A percentile compares a stretch with the other conserved stretches of the same genome.
phyloP scores from a whole-genome alignment of 1,140 invertebrate species.

The Trachymyrmex cornetzi region DNA sequence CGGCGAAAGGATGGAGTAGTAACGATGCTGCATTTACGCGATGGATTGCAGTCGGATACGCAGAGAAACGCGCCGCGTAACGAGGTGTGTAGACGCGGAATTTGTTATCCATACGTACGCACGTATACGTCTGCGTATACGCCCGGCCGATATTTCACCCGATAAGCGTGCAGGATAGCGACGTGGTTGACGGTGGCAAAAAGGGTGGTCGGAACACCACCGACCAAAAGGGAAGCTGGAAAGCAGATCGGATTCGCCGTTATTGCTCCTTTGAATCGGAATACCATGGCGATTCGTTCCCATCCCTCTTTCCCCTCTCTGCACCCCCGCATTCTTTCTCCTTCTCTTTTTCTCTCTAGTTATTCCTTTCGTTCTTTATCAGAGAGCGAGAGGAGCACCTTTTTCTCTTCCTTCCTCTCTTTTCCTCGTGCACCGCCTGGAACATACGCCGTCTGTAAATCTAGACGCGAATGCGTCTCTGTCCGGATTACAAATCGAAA shows the following conservation, averaged over 20 bases:
- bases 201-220: slow-evolving; percentile 55
- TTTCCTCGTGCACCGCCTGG: slow-evolving; percentile 25
- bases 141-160: slow-evolving; percentile 75
- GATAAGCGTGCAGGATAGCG: slow-evolving; percentile 74
- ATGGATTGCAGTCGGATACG: slow-evolving; percentile 40
- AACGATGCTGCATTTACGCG: slow-evolving; percentile 6
- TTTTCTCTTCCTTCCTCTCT: slow-evolving; percentile 52
- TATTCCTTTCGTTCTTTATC: slow-evolving; percentile 49
- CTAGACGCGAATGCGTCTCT: slow-evolving; percentile 81
- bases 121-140: not conserved
- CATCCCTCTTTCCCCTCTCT: slow-evolving; percentile 9
- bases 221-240: slow-evolving; percentile 61
- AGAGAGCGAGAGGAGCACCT: slow-evolving; percentile 16
- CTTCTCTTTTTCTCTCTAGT: not conserved
- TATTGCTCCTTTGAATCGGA: slow-evolving; percentile 82
- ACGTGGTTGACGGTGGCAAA: slow-evolving; percentile 73
- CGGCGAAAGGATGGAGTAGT: not conserved
- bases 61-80: not conserved
- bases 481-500: slow-evolving; percentile 83
- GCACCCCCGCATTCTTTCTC: not conserved
- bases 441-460: slow-evolving; percentile 73
- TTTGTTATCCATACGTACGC: not conserved
- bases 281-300: slow-evolving; percentile 74
- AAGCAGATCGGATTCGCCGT: slow-evolving; percentile 78
- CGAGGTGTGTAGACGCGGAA: slow-evolving; percentile 27